Percentiles rank a stretch among this genome's conserved stretches.
phyloP scores from a whole-genome alignment of 2,113 vertebrate species.

The Capreolus pygargus region DNA sequence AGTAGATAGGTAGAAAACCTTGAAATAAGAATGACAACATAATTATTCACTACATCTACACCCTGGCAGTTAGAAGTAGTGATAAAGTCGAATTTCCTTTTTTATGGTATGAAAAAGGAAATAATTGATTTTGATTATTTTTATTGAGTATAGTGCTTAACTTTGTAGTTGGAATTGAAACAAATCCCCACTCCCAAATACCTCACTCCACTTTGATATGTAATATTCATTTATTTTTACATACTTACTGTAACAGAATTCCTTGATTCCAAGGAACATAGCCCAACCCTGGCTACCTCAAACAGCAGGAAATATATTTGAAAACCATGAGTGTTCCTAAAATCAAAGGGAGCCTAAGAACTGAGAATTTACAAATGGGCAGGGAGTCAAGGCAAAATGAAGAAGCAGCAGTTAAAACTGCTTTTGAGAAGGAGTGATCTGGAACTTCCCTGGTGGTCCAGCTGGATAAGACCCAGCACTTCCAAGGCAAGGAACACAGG shows the following conservation, averaged over 20 bases:
- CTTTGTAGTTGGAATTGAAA: background rate
- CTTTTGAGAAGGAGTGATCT: background rate
- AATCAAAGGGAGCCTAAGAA: background rate
- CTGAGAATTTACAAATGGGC: background rate
- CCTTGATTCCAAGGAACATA: background rate
- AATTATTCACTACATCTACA: background rate
- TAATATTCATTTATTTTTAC: background rate
- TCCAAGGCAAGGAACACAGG: background rate
- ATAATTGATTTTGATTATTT: background rate
- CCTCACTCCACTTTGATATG: background rate
- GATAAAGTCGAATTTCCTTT: background rate
- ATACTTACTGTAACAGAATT: background rate
- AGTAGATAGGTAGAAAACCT: background rate
- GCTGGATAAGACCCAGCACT: background rate
- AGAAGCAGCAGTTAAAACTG: background rate
- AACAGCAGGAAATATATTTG: background rate
- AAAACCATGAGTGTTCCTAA: background rate
- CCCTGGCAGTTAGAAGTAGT: background rate
- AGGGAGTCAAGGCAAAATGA: background rate
- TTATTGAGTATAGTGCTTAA: background rate
- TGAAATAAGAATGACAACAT: background rate
- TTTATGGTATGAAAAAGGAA: background rate
- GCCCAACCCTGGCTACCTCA: background rate
- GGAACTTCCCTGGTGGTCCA: background rate
- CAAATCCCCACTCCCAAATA: accelerated